Evolutionary conservation across 2,797 vertebrate genomes (phyloP).

Genomic region (Taenioides sp.): DNA sequence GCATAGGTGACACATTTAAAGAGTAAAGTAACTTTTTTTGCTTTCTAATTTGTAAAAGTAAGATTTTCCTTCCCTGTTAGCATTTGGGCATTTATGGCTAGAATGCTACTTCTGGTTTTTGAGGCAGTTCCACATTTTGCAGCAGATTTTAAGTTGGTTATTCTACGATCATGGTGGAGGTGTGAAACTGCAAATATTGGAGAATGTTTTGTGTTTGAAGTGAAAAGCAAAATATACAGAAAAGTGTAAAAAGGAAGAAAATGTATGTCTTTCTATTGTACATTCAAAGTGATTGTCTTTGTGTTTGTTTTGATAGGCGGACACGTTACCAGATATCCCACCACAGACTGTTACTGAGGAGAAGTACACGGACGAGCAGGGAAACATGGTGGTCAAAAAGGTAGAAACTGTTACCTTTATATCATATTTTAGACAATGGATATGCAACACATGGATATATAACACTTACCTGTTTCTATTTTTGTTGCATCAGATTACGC

Average conservation of each 20-base stretch:
- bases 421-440: background rate
- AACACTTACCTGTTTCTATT: too few species aligned
- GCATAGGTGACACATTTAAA: background rate
- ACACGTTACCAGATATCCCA: constrained; percentile 87
- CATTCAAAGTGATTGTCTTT: constrained; percentile 1
- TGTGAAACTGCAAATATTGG: constrained; percentile 6
- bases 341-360: constrained; percentile 91
- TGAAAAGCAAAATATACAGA: background rate
- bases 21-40: background rate
- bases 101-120: background rate
- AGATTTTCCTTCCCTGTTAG: background rate
- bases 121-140: background rate
- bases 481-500: constrained; percentile 80
- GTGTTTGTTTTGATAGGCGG: constrained; percentile 76
- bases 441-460: too few species aligned
- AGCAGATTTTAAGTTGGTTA: background rate
- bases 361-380: constrained; percentile 90
- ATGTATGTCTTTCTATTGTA: background rate
- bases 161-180: background rate
- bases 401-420: constrained; percentile 64
- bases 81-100: background rate
- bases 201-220: background rate
- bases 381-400: constrained; percentile 94
- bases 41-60: background rate
- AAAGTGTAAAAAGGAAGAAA: background rate